Base-by-base conservation (phyloP, 2,888 invertebrate species). In the Mactromeris polynyma region DNA sequence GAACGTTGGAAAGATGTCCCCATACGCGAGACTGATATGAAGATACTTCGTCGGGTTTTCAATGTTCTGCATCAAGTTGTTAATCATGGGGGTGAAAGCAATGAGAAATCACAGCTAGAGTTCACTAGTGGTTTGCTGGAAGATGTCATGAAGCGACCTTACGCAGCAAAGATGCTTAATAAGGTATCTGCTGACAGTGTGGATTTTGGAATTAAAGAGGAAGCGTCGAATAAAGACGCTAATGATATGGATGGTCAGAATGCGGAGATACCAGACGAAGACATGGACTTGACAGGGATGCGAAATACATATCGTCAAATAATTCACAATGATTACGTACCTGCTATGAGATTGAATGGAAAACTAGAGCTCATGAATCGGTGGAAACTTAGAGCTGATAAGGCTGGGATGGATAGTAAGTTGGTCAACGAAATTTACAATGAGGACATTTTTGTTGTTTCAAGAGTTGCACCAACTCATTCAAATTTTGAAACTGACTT, bases 301-400 rank as follows among this genome's bases (percentile, higher is more conserved):
- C 82, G 38, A n/a, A 77, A 79, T 31, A 81, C 77, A 21, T 92
- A 89, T 64, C 42, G 26, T n/a, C 85, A 86, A 21, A 90, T 86
- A 77, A 42, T 69, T 1, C 88, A 83, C 36, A 93, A 85, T 82
- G 92, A 93, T 79, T 91, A 90, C 78, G 90, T 93, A 79, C 89
- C 91, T 9, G 89, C 88, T 46, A 80, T 93, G 33, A 79, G 69
- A 42, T 14, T 93, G 1, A 54, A 38, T 9, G 92, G 90, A 6
- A 80, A 80, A 69, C 89, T 89, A 21, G 73, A 83, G 11, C 83
- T 80, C 11, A 58, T 91, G 79, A 26, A 87, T 0, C 40, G 83
- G 17, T 92, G 92, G 91, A 86, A 80, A 19, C 17, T 81, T 0
- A 51, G 89, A 69, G 84, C 77, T 11, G 38, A 54, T 36, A 21